Conservation (phyloP, 1,140 invertebrate species). For the Hycleus cichorii region DNA sequence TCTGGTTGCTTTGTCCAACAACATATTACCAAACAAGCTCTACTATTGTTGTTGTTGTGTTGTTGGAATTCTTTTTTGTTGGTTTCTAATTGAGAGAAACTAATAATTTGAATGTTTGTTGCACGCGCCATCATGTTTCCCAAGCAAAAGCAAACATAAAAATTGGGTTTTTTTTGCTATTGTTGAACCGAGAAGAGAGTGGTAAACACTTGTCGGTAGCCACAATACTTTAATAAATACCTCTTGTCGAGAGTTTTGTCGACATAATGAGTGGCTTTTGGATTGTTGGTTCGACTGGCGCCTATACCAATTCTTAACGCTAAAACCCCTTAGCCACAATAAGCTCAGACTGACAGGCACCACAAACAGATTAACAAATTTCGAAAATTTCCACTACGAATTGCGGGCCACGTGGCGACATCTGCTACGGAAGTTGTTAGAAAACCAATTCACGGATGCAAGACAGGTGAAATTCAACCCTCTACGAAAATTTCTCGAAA, state of each 20-base stretch:
- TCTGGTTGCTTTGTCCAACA: slow-evolving; percentile 1
- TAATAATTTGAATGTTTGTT: background rate
- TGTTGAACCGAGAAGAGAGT: slow-evolving; percentile 15
- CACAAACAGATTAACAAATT: too few species aligned
- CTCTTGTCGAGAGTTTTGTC: slow-evolving; percentile 14
- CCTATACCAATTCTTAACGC: background rate
- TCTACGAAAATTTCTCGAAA: background rate
- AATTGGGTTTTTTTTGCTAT: slow-evolving; percentile 12
- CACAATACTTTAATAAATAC: slow-evolving; percentile 27
- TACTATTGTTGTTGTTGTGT: background rate
- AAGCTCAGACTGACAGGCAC: slow-evolving; percentile 14
- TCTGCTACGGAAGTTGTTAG: slow-evolving; percentile 38
- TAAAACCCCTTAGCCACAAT: background rate
- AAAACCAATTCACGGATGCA: slow-evolving; percentile 31
- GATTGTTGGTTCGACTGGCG: slow-evolving; percentile 13
- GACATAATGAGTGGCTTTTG: slow-evolving; percentile 20
- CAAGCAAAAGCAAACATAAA: background rate
- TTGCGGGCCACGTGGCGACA: slow-evolving; percentile 16
- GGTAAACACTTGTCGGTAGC: slow-evolving; percentile 22
- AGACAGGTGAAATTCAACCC: slow-evolving; percentile 36
- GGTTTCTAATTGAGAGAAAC: slow-evolving; percentile 3
- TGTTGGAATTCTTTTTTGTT: too few species aligned
- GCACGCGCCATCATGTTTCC: background rate
- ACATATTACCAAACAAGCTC: background rate
- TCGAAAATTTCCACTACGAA: too few species aligned